Evolutionary conservation across 1,140 invertebrate species (phyloP), one percentile per base, ranked within the genome.

Genomic region (Pentalonia nigronervosa): DNA sequence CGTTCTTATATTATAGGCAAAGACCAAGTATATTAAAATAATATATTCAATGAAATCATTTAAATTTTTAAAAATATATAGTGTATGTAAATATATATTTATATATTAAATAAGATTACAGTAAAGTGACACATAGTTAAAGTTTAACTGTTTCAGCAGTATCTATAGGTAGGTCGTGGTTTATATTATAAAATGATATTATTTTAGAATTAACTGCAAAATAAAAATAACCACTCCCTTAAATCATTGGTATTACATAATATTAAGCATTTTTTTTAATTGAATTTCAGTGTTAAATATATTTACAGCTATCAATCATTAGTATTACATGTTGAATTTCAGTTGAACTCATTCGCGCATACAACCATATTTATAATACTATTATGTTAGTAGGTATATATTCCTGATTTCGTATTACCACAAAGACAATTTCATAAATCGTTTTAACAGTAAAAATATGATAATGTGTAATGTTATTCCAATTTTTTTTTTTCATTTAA

Each of bases 371-470:
- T 76, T 76, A 76, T 76, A 17, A 30, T n/a, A 76, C 17, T 20
- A 76, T 76, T 76, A 76, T 76, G 60, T 76, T 17, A 7, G n/a
- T 76, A 76, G n/a, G n/a, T 76, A n/a, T n/a, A 76, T 76, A 76
- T 76, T 76, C 4, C 30, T 76, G 60, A 76, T n/a, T 76, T n/a
- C 60, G n/a, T 76, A 76, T 76, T 17, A 84, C 41, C 84, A 47
- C 84, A 47, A 30, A n/a, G 3, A 87, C n/a, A 89, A 60, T 90
- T 56, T 60, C 88, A 60, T 60, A 41, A 45, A 90, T 60, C 88
- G 88, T 45, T 41, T 90, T 56, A 45, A 90, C 88, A 60, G 50
- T 90, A 34, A 45, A 60, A 90, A 56, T 90, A 90, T 56, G 88
- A 90, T 90, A 60, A 60, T 90, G 23, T 60, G 53, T 41, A 60